phyloP scores from a whole-genome alignment of 2,797 vertebrate genomes.

The Takifugu ocellatus region DNA sequence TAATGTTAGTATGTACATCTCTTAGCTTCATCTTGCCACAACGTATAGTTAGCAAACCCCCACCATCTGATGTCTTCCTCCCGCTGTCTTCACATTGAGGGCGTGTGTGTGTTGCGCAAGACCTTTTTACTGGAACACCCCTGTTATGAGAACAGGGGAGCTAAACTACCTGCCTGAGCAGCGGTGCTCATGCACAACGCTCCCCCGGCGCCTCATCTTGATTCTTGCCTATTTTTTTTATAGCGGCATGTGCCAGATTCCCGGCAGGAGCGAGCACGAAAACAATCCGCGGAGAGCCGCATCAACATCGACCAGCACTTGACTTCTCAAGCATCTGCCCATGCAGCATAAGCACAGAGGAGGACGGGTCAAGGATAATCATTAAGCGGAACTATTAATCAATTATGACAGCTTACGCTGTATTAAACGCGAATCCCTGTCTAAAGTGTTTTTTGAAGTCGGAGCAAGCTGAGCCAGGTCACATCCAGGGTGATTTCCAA shows the following conservation, averaged over 20 bases:
- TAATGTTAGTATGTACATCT: neutral
- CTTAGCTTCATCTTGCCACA: neutral
- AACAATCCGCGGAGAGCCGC: neutral
- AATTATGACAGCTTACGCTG: no score
- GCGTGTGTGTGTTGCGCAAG: neutral
- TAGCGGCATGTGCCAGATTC: neutral
- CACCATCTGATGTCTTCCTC: no score
- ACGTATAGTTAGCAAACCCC: neutral
- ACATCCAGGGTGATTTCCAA: constrained; percentile 31
- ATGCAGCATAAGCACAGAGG: no score
- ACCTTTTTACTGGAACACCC: neutral
- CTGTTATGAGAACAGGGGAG: neutral
- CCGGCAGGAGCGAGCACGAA: neutral
- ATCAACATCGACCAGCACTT: no score
- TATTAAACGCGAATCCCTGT: no score
- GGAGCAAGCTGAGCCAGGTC: constrained; percentile 5
- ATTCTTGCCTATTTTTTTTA: neutral
- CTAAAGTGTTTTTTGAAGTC: neutral
- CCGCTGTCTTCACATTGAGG: no score
- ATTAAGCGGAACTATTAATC: no score
- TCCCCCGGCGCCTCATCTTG: neutral
- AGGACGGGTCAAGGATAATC: no score
- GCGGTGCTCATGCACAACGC: no score
- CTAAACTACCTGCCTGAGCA: neutral
- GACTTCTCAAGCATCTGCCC: no score